Evolutionary conservation across 2,113 vertebrate genomes (phyloP), one percentile per base, ranked within the genome.

Genomic region (Tauraco erythrolophus): DNA sequence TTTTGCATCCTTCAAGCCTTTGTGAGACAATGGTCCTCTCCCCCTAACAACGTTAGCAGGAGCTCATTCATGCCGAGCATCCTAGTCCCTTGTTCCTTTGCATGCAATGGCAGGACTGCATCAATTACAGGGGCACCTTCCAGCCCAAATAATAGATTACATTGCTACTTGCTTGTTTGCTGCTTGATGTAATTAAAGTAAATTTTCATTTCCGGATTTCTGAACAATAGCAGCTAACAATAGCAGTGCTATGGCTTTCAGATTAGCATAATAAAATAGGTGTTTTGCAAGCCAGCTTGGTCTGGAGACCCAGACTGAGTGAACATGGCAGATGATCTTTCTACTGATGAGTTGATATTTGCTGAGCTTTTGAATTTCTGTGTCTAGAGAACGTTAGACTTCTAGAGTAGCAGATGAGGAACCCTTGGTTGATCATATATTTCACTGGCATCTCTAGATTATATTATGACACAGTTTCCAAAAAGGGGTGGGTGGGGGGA

Each of bases 181-280:
- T 97, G 51, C 37, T 96, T 95, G 90, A 74, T 77, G 71, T 94
- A 96, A 97, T 91, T 95, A 96, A 91, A 74, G 33, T 56, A 61
- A 72, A 94, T 81, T 94, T 96, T 83, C 57, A 92, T 89, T 31
- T 89, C 60, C 54, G 78, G 86, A 61, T 92, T 92, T 78, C 68
- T 96, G 84, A 96, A 75, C 77, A 97, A 68, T n/a, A 86, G 75
- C 69, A 96, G 71, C 76, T 95, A 92, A 94, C 2, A 12, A 70
- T 24, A 97, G 43, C 14, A 33, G 25, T 43, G 60, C 62, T 65
- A 17, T 70, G 19, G 28, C 48, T 96, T 94, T 65, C 51, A 76
- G 19, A 84, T 91, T 72, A 51, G 35, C 11, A n/a, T 33, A 24
- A 37, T 31, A 3, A 4, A 75, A 65, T 3, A 46, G 35, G 16